Base-by-base conservation (phyloP, 2,797 vertebrate species). In the Gymnoscopelus microlampas region DNA sequence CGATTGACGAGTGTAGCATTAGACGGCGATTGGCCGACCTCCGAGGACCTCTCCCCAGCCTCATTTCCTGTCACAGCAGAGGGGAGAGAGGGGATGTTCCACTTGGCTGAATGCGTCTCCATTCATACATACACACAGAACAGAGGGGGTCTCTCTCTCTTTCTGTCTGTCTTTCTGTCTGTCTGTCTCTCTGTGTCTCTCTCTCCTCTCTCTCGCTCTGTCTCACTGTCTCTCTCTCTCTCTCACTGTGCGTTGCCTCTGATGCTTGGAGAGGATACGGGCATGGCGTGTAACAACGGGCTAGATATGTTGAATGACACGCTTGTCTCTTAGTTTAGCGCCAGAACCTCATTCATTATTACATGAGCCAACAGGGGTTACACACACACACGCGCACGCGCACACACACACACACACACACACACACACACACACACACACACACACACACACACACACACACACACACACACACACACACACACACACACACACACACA, bases 231-330 rank as follows among this genome's bases (percentile, higher is more conserved):
- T 68, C 70, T 73, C 49, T 35, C 69, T 66, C 50, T 53, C 11
- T 2, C 5, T 35, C 29, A 39, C 26, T 29, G 4, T 44, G 13
- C 11, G 0, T 13, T 80, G 80, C 71, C 62, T 19, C 62, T 3
- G 35, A 57, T 56, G 71, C 80, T 80, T 60, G 75, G 85, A 82
- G 84, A 90, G 88, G 92, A 92, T 91, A 88, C 80, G 63, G 87
- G 63, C 78, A 73, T 81, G 84, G 82, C 78, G 71, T 77, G 86
- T 77, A 82, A 74, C 79, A 74, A 83, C 62, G 55, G 77, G 75
- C 67, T 71, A 78, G 80, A 85, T 80, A 68, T 24, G 71, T 81
- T 51, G 76, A 82, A 91, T 86, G 88, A 92, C 87, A 92, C 86
- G 79, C 68, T 66, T 63, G 66, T 87, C 76, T 87, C 81, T 92